A percentile compares a stretch with the other conserved stretches of the same genome.
Conservation (phyloP, 2,888 invertebrate species). For the Heliconius charithonia region DNA sequence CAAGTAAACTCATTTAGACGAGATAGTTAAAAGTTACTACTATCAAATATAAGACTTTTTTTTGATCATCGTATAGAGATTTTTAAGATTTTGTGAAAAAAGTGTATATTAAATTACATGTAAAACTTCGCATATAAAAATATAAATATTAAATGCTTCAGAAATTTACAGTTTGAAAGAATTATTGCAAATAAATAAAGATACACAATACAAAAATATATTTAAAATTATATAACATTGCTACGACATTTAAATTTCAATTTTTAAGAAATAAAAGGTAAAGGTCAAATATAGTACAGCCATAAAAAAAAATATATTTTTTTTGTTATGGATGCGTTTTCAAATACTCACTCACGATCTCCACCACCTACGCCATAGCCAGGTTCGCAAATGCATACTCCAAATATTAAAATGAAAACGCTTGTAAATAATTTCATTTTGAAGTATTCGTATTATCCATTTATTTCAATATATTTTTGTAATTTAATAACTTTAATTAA, state of each 20-base stretch:
- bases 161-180: not conserved
- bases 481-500: slow-evolving; percentile 4
- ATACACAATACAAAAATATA: not conserved
- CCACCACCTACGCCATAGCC: slow-evolving; percentile 60
- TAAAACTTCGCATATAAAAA: no score
- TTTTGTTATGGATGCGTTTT: not conserved
- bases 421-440: slow-evolving; percentile 62
- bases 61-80: not conserved
- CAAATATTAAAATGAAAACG: slow-evolving; percentile 61
- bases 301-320: not conserved
- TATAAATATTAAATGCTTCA: not conserved
- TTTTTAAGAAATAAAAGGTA: not conserved
- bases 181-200: not conserved
- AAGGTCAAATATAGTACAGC: not conserved
- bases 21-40: no score
- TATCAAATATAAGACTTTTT: not conserved
- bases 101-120: not conserved
- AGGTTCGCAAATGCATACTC: slow-evolving; percentile 60
- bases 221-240: not conserved
- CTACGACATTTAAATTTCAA: not conserved
- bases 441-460: slow-evolving; percentile 42
- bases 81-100: no score
- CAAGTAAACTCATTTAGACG: not conserved
- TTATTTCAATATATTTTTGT: slow-evolving; percentile 39
- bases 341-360: slow-evolving; percentile 49